Conservation (phyloP, 2,888 invertebrate genomes). For the Andrena flavipes region DNA sequence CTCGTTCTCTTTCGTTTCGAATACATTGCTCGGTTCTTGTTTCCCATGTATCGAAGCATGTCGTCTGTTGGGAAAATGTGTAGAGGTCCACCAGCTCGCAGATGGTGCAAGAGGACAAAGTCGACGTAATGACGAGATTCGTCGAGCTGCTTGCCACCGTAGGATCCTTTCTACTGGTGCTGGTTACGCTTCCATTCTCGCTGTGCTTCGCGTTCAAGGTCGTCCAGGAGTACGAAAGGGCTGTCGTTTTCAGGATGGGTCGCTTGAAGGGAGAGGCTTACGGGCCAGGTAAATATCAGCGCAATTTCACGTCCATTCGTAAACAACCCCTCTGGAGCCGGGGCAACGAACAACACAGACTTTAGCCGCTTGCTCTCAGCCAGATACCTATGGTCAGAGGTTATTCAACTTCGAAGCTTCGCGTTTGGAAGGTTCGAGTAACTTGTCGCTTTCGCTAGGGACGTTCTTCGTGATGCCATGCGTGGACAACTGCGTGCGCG, state of each 20-base stretch:
- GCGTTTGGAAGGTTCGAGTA: background rate
- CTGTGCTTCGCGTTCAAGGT: conserved; percentile 95
- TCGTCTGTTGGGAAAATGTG: background rate
- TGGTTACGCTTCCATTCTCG: conserved; percentile 93
- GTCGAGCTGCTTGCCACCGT: conserved; percentile 91
- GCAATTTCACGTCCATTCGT: background rate
- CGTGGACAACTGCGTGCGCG: conserved; percentile 96
- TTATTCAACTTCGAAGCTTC: no score
- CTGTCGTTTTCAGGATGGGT: conserved; percentile 95
- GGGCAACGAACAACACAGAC: background rate
- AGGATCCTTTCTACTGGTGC: conserved; percentile 90
- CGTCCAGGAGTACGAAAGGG: conserved; percentile 94
- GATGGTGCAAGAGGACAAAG: conserved; percentile 20
- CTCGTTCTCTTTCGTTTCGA: background rate
- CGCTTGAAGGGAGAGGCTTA: conserved; percentile 85
- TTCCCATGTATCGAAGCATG: background rate
- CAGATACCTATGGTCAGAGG: background rate
- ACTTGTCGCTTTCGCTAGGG: conserved; percentile 84
- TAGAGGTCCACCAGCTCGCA: background rate
- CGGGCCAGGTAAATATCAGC: conserved; percentile 80
- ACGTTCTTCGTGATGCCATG: conserved; percentile 98
- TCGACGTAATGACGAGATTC: conserved; percentile 86
- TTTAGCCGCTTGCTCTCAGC: background rate
- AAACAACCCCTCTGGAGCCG: background rate
- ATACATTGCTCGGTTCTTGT: background rate